phyloP scores from a whole-genome alignment of 2,113 vertebrate genomes.

The Albula glossodonta region DNA sequence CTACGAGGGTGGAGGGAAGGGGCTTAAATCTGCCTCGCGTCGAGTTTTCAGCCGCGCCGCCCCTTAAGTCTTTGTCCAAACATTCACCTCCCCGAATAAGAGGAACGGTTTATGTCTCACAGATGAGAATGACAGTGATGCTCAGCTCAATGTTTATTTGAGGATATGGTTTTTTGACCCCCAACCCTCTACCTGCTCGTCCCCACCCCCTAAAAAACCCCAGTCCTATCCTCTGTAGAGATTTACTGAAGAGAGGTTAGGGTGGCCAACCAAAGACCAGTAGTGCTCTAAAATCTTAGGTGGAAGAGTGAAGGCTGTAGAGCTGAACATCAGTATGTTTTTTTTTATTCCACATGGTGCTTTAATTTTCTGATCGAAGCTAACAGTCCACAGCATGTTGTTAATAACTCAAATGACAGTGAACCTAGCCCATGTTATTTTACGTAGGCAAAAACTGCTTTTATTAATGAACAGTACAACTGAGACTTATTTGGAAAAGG shows the following conservation, averaged over 20 bases:
- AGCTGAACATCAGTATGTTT: too few species aligned
- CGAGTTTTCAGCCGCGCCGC: neutral
- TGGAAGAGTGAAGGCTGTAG: too few species aligned
- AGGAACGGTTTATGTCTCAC: constrained; percentile 9
- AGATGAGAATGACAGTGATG: neutral
- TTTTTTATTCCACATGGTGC: too few species aligned
- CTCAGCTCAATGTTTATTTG: constrained; percentile 21
- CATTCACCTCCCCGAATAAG: constrained; percentile 19
- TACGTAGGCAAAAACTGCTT: neutral
- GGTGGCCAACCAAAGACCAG: too few species aligned
- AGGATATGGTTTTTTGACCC: neutral
- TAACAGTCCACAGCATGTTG: neutral
- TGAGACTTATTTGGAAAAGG: neutral
- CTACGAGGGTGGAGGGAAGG: neutral
- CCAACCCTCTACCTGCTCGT: neutral
- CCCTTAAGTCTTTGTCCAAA: constrained; percentile 29
- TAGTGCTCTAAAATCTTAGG: too few species aligned
- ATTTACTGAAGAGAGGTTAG: neutral
- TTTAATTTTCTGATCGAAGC: neutral
- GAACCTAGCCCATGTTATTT: neutral
- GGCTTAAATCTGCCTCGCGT: neutral
- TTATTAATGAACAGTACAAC: neutral
- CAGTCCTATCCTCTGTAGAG: too few species aligned
- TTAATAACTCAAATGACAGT: neutral
- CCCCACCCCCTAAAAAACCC: too few species aligned